A percentile compares a stretch with the other conserved stretches of the same genome.
Conservation (phyloP, 1,140 invertebrate species). For the Meteorus sp. region DNA sequence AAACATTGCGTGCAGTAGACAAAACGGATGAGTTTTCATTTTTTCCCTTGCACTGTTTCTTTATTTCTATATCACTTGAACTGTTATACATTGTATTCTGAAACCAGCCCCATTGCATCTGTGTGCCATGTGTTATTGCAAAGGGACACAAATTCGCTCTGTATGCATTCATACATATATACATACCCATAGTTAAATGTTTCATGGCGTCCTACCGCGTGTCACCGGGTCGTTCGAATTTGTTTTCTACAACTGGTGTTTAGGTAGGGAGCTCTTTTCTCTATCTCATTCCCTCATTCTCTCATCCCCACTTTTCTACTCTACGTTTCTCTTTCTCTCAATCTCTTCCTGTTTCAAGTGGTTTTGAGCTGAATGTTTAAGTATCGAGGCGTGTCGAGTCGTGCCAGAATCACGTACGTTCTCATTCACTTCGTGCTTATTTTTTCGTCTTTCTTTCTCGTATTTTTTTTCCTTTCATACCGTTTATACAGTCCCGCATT, state of each 20-base stretch:
- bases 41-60: slow-evolving; percentile 1
- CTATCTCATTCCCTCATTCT: too few species aligned
- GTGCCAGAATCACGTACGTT: too few species aligned
- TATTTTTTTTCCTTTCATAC: too few species aligned
- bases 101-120: slow-evolving; percentile 34
- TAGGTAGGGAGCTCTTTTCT: too few species aligned
- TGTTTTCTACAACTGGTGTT: slow-evolving; percentile 31
- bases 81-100: background rate
- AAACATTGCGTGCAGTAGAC: slow-evolving; percentile 34
- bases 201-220: too few species aligned
- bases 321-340: too few species aligned
- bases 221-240: slow-evolving; percentile 36
- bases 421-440: too few species aligned
- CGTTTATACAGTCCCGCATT: background rate
- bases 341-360: slow-evolving; percentile 29
- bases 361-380: slow-evolving; percentile 10
- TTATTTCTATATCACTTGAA: slow-evolving; percentile 7
- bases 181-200: too few species aligned
- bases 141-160: slow-evolving; percentile 10
- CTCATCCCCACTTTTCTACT: too few species aligned
- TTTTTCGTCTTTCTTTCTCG: too few species aligned
- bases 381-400: background rate
- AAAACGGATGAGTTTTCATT: too few species aligned
- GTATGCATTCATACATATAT: slow-evolving; percentile 3
- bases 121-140: slow-evolving; percentile 40